A percentile compares a stretch with the other conserved stretches of the same genome.
phyloP scores from a whole-genome alignment of 1,140 invertebrate genomes.

The Lutraria rhynchaena region DNA sequence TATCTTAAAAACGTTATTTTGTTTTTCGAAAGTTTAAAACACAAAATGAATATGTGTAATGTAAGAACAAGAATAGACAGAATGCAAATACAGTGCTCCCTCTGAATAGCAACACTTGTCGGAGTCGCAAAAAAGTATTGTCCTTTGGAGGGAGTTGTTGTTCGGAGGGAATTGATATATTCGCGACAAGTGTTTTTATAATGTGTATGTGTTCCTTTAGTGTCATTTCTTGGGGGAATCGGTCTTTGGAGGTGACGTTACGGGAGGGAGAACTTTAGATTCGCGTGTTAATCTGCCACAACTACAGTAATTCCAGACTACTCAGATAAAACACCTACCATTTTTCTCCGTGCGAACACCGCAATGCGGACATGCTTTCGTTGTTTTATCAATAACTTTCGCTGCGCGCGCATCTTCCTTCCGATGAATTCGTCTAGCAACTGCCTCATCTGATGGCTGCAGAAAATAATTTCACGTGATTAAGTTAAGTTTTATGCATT shows the following conservation, averaged over 20 bases:
- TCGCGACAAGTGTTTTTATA: too few relatives aligned
- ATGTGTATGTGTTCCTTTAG: neutral
- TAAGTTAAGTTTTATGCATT: too few relatives aligned
- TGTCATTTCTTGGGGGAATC: neutral
- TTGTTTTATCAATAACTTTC: neutral
- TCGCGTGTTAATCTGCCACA: neutral
- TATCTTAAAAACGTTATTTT: too few relatives aligned
- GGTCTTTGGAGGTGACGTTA: too few relatives aligned
- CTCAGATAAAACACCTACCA: neutral
- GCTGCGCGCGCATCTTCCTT: neutral
- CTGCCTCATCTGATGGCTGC: constrained; percentile 8
- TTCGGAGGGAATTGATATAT: too few relatives aligned
- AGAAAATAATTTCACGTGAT: too few relatives aligned
- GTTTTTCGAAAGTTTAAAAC: too few relatives aligned
- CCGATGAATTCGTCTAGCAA: neutral
- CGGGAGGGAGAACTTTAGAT: neutral
- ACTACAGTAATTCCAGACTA: neutral
- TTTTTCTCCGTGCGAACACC: constrained; percentile 24
- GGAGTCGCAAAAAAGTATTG: too few relatives aligned
- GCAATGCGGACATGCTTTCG: constrained; percentile 17
- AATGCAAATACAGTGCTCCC: too few relatives aligned
- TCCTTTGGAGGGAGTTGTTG: too few relatives aligned
- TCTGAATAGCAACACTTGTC: too few relatives aligned
- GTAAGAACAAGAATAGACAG: neutral
- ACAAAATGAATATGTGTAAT: neutral